Base-by-base conservation (phyloP, 35 echinoderm and acorn worm species). In the Heliocidaris erythrogramma region DNA sequence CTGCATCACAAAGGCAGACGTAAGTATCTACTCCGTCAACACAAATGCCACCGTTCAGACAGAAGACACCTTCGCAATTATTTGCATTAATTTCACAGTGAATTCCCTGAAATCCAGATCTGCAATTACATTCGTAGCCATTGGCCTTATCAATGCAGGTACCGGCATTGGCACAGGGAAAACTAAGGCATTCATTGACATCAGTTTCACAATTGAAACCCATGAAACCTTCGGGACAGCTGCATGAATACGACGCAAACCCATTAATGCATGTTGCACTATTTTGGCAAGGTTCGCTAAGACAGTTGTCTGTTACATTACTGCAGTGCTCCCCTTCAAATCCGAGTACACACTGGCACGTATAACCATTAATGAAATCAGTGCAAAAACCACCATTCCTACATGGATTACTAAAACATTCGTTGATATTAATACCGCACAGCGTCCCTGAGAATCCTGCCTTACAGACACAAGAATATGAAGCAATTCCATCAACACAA, bases 351-450 rank as follows among this genome's bases (percentile, higher is more conserved):
- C 95, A 96, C 2, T 60, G 2, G 94, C 98, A 99, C 0, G 17
- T 92, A 91, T 97, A 99, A 30, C 96, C 93, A 47, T 94, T 92
- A 9, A 92, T 86, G 48, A 42, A 86, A 30, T 96, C 96, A 32
- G 88, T 71, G 30, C 98, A 99, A 3, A 95, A 96, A 32, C 95
- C 95, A 17, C 94, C 98, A 96, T 97, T 96, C 32, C 92, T 94
- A 48, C 98, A 99, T 0, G 98, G 98, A 48, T 96, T 94, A 42
- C 95, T 96, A 9, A 32, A 13, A 94, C 98, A 99, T 35, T 96
- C 95, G 87, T 99, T 94, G 21, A 97, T 47, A 56, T 56, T 85
- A 9, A 49, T 42, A 2, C 48, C 49, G 32, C 56, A 85, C 2
- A 95, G 11, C 7, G 29, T 7, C 7, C 48, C 71, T 7, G 35